Evolutionary conservation across 2,888 invertebrate species (phyloP), one percentile per base, ranked within the genome.

Genomic region (Rhogogaster chlorosoma): DNA sequence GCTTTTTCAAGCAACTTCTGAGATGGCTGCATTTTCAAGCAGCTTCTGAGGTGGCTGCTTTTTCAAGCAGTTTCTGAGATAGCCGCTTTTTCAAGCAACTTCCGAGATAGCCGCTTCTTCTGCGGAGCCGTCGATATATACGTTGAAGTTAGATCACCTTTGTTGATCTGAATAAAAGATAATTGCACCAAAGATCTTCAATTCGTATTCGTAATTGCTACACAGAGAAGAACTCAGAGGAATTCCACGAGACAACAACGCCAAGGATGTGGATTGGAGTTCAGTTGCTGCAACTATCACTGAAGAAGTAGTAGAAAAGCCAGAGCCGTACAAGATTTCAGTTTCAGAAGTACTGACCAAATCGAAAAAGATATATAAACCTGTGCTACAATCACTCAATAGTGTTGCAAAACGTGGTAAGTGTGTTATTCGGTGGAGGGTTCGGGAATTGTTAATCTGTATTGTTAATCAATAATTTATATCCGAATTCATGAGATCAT

Each of bases 181-280:
- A 53, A 77, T 53, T 9, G 2, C 0, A 22, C 3, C 5, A 7
- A 73, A 6, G 10, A 42, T 32, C 26, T 22, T 64, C n/a, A 82
- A 64, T 45, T 15, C 29, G 3, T 36, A 22, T 84, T 12, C 4
- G 18, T 32, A 2, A 82, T 32, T 42, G 29, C 12, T 36, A 87
- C 91, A 10, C 91, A 96, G 97, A 87, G 98, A 98, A 93, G 98
- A 98, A 93, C 95, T 98, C 7, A 94, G 97, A 42, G 98, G 98
- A 29, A 96, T 97, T 45, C 97, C 98, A 0, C 95, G 98, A 87
- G 97, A 97, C 57, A 96, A 96, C 89, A 96, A 96, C 91, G 96
- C 96, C 0, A 97, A 98, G 93, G 98, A 98, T 92, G 95, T 98
- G 0, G 97, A 98, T 93, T 98, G 98, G 98, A 95, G 96, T 0